These are phyloP conservation scores for Spheniscus mendiculus DNA, from an alignment of 2,113 vertebrate genomes.

Conservation along the genomic window DNA sequence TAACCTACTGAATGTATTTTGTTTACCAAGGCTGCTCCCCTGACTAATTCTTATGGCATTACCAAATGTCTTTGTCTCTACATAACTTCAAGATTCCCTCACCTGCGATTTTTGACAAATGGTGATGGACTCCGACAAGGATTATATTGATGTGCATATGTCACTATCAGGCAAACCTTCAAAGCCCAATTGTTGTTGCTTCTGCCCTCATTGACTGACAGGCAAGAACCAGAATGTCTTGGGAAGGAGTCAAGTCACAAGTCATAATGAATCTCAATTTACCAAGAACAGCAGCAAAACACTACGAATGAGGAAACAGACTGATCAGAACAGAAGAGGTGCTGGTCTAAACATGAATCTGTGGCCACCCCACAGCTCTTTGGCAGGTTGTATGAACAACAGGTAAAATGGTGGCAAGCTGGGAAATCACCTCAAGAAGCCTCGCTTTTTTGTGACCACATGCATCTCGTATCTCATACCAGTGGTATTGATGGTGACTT, in stretches of 20 bases:
- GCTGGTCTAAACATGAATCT: not conserved
- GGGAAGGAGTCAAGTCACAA: not conserved
- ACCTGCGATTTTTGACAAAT: not conserved
- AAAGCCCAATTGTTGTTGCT: not conserved
- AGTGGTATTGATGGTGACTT: not conserved
- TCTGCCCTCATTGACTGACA: not conserved
- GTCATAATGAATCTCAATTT: not conserved
- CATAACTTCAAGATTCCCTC: not conserved
- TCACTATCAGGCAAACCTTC: not conserved
- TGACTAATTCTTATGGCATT: not conserved
- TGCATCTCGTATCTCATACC: not conserved
- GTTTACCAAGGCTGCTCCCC: not conserved
- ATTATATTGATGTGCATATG: not conserved
- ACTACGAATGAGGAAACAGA: not conserved
- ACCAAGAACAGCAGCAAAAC: not conserved
- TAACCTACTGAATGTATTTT: slow-evolving; percentile 20
- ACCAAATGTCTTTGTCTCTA: not conserved
- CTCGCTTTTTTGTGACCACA: not conserved
- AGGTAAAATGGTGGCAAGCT: slow-evolving; percentile 24
- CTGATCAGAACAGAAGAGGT: not conserved
- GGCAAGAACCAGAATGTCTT: not conserved
- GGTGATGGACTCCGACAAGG: not conserved
- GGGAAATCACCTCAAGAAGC: not conserved
- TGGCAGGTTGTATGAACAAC: not conserved
- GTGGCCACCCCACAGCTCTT: not conserved